These are phyloP conservation scores for Pimephales promelas DNA, from an alignment of 2,113 vertebrate genomes.

Conservation along the genomic window DNA sequence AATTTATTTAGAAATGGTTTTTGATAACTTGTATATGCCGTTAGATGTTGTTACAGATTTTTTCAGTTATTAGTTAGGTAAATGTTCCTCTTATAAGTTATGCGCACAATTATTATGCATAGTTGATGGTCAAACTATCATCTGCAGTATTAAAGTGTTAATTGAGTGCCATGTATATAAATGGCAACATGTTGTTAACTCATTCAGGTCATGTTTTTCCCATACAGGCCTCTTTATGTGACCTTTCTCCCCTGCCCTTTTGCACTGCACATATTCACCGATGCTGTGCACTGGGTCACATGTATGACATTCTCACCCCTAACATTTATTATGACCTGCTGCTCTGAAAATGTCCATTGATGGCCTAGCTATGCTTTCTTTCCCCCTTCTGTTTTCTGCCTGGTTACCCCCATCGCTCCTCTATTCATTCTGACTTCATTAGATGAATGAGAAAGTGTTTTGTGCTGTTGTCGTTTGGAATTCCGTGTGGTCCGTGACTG, in stretches of 20 bases:
- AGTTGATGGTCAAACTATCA: neutral
- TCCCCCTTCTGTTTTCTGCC: conserved; percentile 35
- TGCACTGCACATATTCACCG: conserved; percentile 36
- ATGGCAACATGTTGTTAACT: neutral
- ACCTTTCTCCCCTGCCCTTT: conserved; percentile 26
- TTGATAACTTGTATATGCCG: neutral
- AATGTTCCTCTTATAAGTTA: neutral
- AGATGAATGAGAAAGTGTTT: conserved; percentile 56
- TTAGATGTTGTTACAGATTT: neutral
- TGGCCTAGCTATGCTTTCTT: conserved; percentile 43
- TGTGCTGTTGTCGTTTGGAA: conserved; percentile 17
- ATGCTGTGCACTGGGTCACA: conserved; percentile 30
- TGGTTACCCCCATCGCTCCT: conserved; percentile 19
- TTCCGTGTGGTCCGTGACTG: conserved; percentile 37
- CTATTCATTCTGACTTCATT: conserved; percentile 53
- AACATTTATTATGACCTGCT: conserved; percentile 43
- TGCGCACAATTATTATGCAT: neutral
- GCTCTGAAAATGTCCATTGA: conserved; percentile 26
- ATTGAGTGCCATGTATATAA: neutral
- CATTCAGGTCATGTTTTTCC: neutral
- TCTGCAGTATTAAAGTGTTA: neutral
- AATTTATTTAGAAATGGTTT: neutral
- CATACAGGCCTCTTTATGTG: neutral
- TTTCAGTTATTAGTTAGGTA: neutral
- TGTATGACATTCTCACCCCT: conserved; percentile 39